Evolutionary conservation across 1,140 invertebrate species (phyloP), one percentile per base, ranked within the genome.

Genomic region (Drosophila chauvacae): DNA sequence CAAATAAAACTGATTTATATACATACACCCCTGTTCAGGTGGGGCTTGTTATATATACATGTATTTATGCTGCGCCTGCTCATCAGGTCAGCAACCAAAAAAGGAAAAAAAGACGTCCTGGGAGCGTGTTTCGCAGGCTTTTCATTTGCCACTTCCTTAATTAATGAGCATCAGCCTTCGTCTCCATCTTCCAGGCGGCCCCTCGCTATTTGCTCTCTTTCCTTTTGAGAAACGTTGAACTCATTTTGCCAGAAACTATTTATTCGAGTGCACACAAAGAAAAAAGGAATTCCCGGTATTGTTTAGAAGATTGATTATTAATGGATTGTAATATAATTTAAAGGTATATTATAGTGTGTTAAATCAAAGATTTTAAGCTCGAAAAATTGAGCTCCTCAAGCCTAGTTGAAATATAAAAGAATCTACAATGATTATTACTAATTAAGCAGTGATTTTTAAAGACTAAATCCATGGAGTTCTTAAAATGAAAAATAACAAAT

Each of bases 131-230:
- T 78, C 76, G 80, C 85, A 80, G 85, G 73, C 85, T 84, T 81
- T 88, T 88, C 84, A 88, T 90, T 88, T 88, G 84, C 84, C 85
- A 90, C 78, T 85, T 90, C 88, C 84, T 90, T 88, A 88, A 88
- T 88, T 88, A 88, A 88, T 88, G 84, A 90, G 85, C 85, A 81
- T 75, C 77, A 76, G 70, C 42, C 56, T 57, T 57, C 64, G 66
- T 37, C 81, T 59, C 44, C 73, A 55, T 35, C 60, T 51, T 69
- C 41, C 50, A 59, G 58, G 42, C 50, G 48, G 33, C 16, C 45
- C 48, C 69, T 44, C 37, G 83, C 81, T 88, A 65, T 90, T 90
- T 88, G 85, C 84, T 64, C 78, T 60, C 73, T 75, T 83, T 88
- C 84, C 81, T 84, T 87, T 77, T 74, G 84, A 87, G 83, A 77